Conservation (phyloP, 2,888 invertebrate species). For the Ochropacha duplaris region DNA sequence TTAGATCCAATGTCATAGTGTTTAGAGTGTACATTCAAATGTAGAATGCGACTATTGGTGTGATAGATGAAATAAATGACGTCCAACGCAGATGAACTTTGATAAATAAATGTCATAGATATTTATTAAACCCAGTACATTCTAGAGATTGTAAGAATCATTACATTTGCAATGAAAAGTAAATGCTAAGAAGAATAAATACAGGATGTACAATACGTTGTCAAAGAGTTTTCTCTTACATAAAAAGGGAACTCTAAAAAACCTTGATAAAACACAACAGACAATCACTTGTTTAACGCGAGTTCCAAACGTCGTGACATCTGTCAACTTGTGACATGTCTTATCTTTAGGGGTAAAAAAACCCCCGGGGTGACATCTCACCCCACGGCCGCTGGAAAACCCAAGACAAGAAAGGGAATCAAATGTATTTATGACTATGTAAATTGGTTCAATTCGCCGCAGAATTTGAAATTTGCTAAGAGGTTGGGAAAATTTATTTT, state of each 20-base stretch:
- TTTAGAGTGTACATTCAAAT: neutral
- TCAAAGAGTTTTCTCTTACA: neutral
- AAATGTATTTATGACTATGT: constrained; percentile 82
- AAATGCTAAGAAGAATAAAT: neutral
- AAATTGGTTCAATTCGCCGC: constrained; percentile 68
- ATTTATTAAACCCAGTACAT: too few species aligned
- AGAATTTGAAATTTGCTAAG: constrained; percentile 60
- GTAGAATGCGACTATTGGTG: too few species aligned
- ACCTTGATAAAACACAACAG: constrained; percentile 18
- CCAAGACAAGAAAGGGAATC: constrained; percentile 53
- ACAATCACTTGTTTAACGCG: constrained; percentile 65
- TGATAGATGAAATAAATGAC: too few species aligned
- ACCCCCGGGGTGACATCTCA: constrained; percentile 55
- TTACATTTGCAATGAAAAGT: constrained; percentile 5
- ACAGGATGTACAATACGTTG: too few species aligned
- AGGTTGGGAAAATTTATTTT: constrained; percentile 49
- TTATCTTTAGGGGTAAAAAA: constrained; percentile 71
- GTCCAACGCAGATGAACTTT: too few species aligned
- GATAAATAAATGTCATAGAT: too few species aligned
- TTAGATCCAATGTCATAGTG: neutral
- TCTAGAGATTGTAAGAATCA: too few species aligned
- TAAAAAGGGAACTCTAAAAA: constrained; percentile 19
- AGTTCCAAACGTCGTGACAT: constrained; percentile 68
- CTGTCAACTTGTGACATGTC: constrained; percentile 75
- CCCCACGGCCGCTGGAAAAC: constrained; percentile 39